Base-by-base conservation (phyloP, 1,140 invertebrate genomes). In the Penaeus japonicus region DNA sequence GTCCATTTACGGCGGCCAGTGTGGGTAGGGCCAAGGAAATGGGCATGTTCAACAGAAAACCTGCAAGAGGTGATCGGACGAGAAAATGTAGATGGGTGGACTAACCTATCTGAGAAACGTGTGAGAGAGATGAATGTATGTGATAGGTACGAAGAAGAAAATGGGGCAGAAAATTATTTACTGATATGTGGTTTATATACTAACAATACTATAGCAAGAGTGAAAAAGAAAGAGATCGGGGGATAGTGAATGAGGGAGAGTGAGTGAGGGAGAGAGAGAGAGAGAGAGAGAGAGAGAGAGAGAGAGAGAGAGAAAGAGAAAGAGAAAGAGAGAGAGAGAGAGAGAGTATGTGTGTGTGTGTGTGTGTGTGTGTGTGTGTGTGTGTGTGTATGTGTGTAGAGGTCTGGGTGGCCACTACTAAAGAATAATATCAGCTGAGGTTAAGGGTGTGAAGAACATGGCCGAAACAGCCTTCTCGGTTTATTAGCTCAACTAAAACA, bases 1-100 rank as follows among this genome's bases (percentile, higher is more conserved):
- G 59, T 10, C 85, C 85, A 10, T 55, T 30, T 1, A 53, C 35
- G 4, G 59, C 27, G 18, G 85, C 79, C 59, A 87, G 79, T 1
- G 85, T 87, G 4, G 85, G 85, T 1, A 87, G 39, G 62, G 79
- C 79, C 39, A 87, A 30, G 5, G 85, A 87, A 24, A 87, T 35
- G 59, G 85, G 85, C 85, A 87, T 82, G 79, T 87, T 87, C 18
- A 87, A n/a, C n/a, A 87, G 22, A 65, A 87, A 87, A 55, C 85
- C 85, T 87, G 85, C 0, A 27, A 32, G 7, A 32, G 18, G 27
- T 20, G 7, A 4, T 20, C 10, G 35, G 27, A 39, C 18, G 10
- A 70, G 47, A 1, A 10, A 3, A n/a, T 57, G 4, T 54, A 59
- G 57, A 59, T 59, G n/a, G n/a, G 57, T 59, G 15, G n/a, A 59